These are phyloP conservation scores for Tetraneura akinire DNA, from an alignment of 1,140 invertebrate species.

Conservation along the genomic window DNA sequence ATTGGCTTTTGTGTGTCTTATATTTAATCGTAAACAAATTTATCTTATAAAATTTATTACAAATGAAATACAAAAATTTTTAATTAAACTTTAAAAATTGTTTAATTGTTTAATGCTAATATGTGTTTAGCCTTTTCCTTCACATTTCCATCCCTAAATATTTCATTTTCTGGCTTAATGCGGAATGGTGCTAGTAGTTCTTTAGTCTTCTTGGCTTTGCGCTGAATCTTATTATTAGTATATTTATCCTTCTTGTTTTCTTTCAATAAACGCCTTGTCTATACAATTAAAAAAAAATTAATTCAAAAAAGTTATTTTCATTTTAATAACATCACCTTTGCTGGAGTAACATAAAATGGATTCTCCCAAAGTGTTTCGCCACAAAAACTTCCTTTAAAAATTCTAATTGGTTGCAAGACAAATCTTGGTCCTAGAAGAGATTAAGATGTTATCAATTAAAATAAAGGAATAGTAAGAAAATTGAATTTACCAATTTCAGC, in stretches of 20 bases:
- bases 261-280: constrained; percentile 71
- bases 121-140: constrained; percentile 59
- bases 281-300: constrained; percentile 55
- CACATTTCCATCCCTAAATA: constrained; percentile 60
- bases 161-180: constrained; percentile 66
- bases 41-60: constrained; percentile 15
- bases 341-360: constrained; percentile 87
- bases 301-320: constrained; percentile 45
- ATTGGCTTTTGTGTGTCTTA: constrained; percentile 21
- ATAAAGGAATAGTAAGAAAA: background rate
- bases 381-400: constrained; percentile 93
- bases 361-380: constrained; percentile 93
- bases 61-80: background rate
- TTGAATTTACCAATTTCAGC: constrained; percentile 81
- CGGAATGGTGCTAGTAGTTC: constrained; percentile 72
- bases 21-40: constrained; percentile 21
- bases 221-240: constrained; percentile 74
- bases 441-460: background rate
- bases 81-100: constrained; percentile 12
- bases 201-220: constrained; percentile 70
- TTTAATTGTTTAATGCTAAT: background rate
- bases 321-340: constrained; percentile 63
- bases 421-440: constrained; percentile 78
- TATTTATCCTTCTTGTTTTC: constrained; percentile 76
- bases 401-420: constrained; percentile 91